Base-by-base conservation (phyloP, 2,797 vertebrate genomes). In the Cuculus canorus region DNA sequence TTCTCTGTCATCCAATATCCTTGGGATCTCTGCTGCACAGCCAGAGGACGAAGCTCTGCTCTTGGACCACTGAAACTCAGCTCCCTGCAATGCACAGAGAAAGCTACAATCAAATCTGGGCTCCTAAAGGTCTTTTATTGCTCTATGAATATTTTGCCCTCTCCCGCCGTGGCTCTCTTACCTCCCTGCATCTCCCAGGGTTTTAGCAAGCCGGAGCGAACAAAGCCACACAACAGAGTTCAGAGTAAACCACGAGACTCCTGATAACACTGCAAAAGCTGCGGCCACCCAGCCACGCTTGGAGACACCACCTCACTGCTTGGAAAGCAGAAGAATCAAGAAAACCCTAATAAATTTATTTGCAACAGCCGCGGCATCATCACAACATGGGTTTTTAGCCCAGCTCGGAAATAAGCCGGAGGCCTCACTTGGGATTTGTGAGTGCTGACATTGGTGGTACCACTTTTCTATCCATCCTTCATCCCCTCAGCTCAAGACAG, bases 151-250 rank as follows among this genome's bases (percentile, higher is more conserved):
- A 14, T 68, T 53, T 63, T 64, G 47, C 16, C 19, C 65, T 88
- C 39, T 39, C 39, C 61, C 72, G 41, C 53, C 2, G 48, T 37
- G 71, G n/a, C 53, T 90, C 75, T 37, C 59, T 1, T 1, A 54
- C 53, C 61, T 92, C 71, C 79, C 41, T 17, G 63, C 47, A 60
- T 61, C 65, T 89, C 56, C 12, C 53, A 1, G 91, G 12, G 35
- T 37, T 84, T 53, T 1, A 48, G 71, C 78, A n/a, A 72, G 48
- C 24, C 3, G 3, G 41, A 65, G 61, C 1, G 72, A 95, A 75
- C 85, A 83, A 95, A 91, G 93, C 85, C 90, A 65, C 73, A 41
- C 12, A 3, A 88, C 93, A 77, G 93, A 90, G 90, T 94, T 96
- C 88, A 96, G 86, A 85, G 92, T 48, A 88, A 95, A 93, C 90